Percentiles rank a stretch among this genome's conserved stretches.
Conservation (phyloP, 2,113 vertebrate genomes). For the Columba livia region DNA sequence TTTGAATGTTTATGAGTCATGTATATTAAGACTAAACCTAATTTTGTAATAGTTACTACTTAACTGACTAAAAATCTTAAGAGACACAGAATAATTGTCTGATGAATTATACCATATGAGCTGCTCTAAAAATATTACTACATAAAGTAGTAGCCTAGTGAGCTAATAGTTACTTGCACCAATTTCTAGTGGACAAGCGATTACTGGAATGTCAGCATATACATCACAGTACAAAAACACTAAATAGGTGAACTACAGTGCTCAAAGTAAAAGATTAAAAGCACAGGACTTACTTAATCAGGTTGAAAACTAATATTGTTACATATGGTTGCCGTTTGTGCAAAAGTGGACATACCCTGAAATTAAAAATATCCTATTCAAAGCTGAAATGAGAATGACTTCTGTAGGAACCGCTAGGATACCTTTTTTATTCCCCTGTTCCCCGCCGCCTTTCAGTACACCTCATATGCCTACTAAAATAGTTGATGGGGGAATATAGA, state of each 20-base stretch:
- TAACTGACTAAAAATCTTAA: slow-evolving; percentile 50
- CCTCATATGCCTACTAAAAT: fast-evolving
- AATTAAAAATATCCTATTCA: background rate
- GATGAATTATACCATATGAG: slow-evolving; percentile 21
- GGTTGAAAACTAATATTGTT: background rate
- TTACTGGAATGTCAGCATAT: background rate
- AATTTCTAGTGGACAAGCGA: slow-evolving; percentile 13
- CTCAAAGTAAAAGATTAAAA: slow-evolving; percentile 16
- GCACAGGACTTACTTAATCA: background rate
- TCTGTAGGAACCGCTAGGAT: background rate
- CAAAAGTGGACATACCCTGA: background rate
- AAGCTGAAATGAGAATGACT: background rate
- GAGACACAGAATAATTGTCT: slow-evolving; percentile 7
- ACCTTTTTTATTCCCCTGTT: background rate
- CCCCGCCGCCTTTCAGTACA: background rate
- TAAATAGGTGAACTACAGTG: background rate
- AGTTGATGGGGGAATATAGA: background rate
- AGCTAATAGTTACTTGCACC: slow-evolving; percentile 9
- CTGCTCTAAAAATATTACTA: slow-evolving; percentile 6
- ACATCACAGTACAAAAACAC: slow-evolving; percentile 1
- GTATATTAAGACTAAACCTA: background rate
- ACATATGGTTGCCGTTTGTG: background rate
- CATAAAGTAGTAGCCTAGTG: slow-evolving; percentile 12
- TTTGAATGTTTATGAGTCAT: slow-evolving; percentile 18
- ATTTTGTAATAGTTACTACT: slow-evolving; percentile 7